Evolutionary conservation across 1,140 invertebrate genomes (phyloP), one percentile per base, ranked within the genome.

Genomic region (Drosophila nebulosa): DNA sequence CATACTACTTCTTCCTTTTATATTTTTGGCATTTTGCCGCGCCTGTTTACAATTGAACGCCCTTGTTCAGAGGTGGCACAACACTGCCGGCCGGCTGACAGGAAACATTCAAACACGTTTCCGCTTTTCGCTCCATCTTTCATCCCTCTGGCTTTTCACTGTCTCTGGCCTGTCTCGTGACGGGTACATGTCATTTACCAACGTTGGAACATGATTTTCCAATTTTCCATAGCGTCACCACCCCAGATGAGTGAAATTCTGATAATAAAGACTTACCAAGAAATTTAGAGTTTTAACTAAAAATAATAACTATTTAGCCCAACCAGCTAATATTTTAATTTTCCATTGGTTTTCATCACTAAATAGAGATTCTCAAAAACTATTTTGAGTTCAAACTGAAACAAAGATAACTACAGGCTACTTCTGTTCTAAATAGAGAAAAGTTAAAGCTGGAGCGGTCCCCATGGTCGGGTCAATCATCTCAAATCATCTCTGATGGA

Each of bases 1-100:
- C n/a, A n/a, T n/a, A n/a, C n/a, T n/a, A n/a, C n/a, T n/a, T n/a
- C 59, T 61, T 52, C 51, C 4, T 55, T 24, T 63, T 42, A 10
- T 32, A 22, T 10, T 63, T 24, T 21, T 50, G 4, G 26, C 14
- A 3, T 27, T 6, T 10, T n/a, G 21, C 16, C 16, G 16, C 53
- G 70, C 66, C 79, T 67, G 69, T 75, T 81, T 77, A 69, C 69
- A 74, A 67, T 69, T 68, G 65, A 86, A 80, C 74, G 78, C 73
- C 60, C 53, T 46, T 46, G 39, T 16, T 46, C 16, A 4, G 39
- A 46, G 39, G 39, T 46, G 56, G 52, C n/a, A 65, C 57, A 67
- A 46, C 14, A 35, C 55, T 68, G 61, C n/a, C n/a, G 22, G 51
- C 36, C 30, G 26, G 18, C 12, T 27, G 30, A 46, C 4, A 27